These are phyloP conservation scores for Pelecanus crispus DNA, from an alignment of 2,113 vertebrate species.

Conservation along the genomic window DNA sequence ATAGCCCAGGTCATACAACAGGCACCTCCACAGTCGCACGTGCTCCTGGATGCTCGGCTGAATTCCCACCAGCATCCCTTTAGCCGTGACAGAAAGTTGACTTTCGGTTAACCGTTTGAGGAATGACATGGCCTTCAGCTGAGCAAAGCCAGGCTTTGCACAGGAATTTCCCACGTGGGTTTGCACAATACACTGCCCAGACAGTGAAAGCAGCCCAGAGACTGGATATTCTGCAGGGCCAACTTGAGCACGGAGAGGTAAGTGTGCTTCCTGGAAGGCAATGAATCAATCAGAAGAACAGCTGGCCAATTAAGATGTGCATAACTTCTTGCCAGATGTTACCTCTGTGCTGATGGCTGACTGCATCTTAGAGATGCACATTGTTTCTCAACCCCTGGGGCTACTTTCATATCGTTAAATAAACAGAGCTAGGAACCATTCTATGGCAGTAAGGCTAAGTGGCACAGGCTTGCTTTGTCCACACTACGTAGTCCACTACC, in stretches of 20 bases:
- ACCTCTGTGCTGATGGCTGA: constrained; percentile 51
- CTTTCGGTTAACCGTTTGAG: background rate
- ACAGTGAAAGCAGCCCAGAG: background rate
- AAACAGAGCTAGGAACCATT: background rate
- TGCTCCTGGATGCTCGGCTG: background rate
- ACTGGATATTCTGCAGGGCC: background rate
- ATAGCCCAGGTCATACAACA: accelerated
- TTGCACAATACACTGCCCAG: background rate
- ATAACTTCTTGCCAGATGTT: constrained; percentile 59
- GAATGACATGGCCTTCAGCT: background rate
- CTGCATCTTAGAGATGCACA: constrained; percentile 55
- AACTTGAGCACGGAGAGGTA: background rate
- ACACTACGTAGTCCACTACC: background rate
- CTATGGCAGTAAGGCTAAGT: background rate
- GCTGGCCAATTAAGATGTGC: constrained; percentile 49
- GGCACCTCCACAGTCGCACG: background rate
- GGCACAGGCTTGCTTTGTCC: background rate
- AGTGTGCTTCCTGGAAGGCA: constrained; percentile 6
- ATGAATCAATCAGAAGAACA: constrained; percentile 58
- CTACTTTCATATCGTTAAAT: background rate
- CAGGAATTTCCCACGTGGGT: accelerated
- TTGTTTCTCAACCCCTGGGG: constrained; percentile 43
- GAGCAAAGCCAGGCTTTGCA: background rate
- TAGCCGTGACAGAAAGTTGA: background rate
- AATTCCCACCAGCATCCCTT: background rate